Evolutionary conservation across 2,888 invertebrate species (phyloP), one percentile per base, ranked within the genome.

Genomic region (Stenurella melanura): DNA sequence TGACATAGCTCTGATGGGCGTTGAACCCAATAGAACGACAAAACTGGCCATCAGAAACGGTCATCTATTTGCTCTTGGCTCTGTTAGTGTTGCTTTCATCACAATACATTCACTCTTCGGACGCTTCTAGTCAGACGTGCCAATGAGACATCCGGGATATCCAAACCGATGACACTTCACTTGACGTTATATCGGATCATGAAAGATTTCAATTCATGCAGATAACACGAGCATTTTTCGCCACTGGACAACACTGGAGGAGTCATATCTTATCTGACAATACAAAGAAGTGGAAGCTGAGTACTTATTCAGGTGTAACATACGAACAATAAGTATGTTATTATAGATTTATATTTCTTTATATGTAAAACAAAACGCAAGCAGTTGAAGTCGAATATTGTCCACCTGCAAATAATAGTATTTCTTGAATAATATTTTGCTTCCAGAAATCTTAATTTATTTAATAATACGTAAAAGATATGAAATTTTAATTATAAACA

Each of bases 1-100:
- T 80, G 80, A 80, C 81, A 81, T 80, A 79, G 77, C 82, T 61
- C 68, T 73, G 70, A 75, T 81, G 80, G 77, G 38, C 77, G 75
- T 73, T 82, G 81, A 81, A 81, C 82, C 74, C 79, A 64, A 64
- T 21, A 42, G 60, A 38, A 60, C 34, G 60, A 60, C 17, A 75
- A 74, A 80, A 75, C 64, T 76, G 77, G 74, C 73, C 77, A 76
- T 74, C 78, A 68, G 79, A 80, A 78, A 78, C 74, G 80, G 78
- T 80, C 79, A 81, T 77, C 77, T 78, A 79, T 80, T 81, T 77
- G 70, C 69, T 73, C 57, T 70, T 42, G 21, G 15, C 17, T 56
- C 69, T 57, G 57, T 54, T 30, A 30, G 57, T 56, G 18, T 57
- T 57, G 57, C 34, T 58, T n/a, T 69, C 69, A 50, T 18, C 57